Evolutionary conservation across 2,888 invertebrate species (phyloP).

Genomic region (Bugula neritina): DNA sequence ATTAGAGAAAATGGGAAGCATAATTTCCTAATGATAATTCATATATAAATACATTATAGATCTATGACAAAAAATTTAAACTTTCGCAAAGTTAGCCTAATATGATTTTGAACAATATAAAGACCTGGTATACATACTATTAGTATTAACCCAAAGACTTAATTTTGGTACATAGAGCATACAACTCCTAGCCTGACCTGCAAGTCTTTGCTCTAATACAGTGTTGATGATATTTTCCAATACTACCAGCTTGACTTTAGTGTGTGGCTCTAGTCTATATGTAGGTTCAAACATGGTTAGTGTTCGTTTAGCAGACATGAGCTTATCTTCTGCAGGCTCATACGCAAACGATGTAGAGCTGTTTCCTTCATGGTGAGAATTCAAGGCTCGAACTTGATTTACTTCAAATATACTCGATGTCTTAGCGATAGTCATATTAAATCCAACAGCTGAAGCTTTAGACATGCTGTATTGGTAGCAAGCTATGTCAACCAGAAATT

Average conservation of each 20-base stretch:
- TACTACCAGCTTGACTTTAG: not conserved
- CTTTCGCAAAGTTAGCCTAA: too few species aligned
- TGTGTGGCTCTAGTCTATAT: slow-evolving; percentile 10
- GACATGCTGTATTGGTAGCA: too few species aligned
- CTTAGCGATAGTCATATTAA: not conserved
- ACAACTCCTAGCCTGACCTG: not conserved
- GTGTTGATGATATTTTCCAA: not conserved
- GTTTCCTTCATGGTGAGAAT: not conserved
- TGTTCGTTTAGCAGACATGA: not conserved
- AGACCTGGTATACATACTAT: too few species aligned
- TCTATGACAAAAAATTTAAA: too few species aligned
- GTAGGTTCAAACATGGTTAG: not conserved
- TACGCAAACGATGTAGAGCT: slow-evolving; percentile 25
- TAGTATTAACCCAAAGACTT: too few species aligned
- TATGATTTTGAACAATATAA: too few species aligned
- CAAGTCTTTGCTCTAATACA: not conserved
- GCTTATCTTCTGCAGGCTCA: slow-evolving; percentile 23
- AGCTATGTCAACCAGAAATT: too few species aligned
- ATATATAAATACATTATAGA: too few species aligned
- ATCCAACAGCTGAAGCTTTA: not conserved
- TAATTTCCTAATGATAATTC: too few species aligned
- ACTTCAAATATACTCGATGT: slow-evolving; percentile 23
- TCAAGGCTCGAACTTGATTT: not conserved
- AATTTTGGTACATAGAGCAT: too few species aligned
- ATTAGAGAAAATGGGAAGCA: too few species aligned